phyloP scores from a whole-genome alignment of 2,797 vertebrate species.

The Eurystomus glaucurus region DNA sequence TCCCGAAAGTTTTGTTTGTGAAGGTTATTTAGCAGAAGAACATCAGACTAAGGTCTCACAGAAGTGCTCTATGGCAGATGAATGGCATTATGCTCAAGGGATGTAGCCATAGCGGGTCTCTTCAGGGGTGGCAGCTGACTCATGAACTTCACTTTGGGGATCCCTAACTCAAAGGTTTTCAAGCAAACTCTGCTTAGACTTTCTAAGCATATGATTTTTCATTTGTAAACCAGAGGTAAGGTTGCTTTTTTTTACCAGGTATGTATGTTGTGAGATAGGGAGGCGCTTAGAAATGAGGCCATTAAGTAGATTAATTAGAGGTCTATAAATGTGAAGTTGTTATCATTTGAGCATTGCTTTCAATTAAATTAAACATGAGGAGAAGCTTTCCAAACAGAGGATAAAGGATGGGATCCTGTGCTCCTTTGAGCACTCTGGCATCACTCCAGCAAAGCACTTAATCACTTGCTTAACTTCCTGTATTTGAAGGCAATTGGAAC shows the following conservation, averaged over 20 bases:
- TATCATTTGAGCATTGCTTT: constrained; percentile 70
- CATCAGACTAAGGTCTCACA: neutral
- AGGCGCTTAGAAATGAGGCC: neutral
- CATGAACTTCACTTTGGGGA: neutral
- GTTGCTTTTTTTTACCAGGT: neutral
- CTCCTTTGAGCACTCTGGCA: constrained; percentile 57
- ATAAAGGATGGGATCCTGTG: constrained; percentile 43
- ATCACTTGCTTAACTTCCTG: constrained; percentile 65
- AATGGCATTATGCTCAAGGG: neutral
- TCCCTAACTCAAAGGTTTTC: neutral
- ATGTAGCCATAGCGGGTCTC: neutral
- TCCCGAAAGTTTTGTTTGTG: neutral
- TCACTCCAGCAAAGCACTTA: constrained; percentile 63
- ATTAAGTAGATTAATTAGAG: constrained; percentile 66
- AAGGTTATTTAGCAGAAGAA: neutral
- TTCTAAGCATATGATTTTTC: neutral
- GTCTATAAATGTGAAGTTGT: constrained; percentile 62
- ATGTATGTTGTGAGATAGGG: neutral
- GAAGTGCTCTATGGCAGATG: neutral
- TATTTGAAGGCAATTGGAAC: constrained; percentile 47
- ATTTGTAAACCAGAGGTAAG: neutral
- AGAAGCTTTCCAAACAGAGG: constrained; percentile 59
- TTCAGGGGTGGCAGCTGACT: neutral
- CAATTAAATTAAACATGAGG: constrained; percentile 70
- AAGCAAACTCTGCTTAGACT: neutral